These are phyloP conservation scores for Cyclopterus lumpus DNA, from an alignment of 2,797 vertebrate species.

Conservation along the genomic window DNA sequence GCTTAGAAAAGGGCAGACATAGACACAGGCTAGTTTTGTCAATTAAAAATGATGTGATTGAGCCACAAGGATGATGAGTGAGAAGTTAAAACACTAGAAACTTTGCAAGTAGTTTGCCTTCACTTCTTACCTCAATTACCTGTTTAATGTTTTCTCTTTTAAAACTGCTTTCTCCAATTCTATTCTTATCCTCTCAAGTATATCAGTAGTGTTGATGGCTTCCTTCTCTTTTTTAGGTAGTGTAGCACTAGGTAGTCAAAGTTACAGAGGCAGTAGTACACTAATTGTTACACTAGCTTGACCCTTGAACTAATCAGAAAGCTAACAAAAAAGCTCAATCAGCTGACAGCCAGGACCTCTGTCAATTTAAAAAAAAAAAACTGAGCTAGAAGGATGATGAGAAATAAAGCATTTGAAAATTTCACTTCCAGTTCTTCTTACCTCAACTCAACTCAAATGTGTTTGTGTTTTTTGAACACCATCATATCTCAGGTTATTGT, in stretches of 20 bases:
- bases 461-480: background rate
- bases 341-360: background rate
- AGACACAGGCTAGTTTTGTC: background rate
- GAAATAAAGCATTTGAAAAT: background rate
- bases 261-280: no score
- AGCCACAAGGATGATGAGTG: background rate
- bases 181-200: background rate
- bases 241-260: background rate
- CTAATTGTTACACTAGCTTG: background rate
- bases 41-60: background rate
- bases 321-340: background rate
- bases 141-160: background rate
- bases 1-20: background rate
- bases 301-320: background rate
- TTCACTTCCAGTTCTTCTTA: background rate
- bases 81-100: background rate
- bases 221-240: background rate
- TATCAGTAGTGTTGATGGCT: background rate
- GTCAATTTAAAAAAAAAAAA: background rate
- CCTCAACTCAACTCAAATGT: background rate
- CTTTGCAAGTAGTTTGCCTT: background rate
- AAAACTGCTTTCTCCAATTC: background rate
- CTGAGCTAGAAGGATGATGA: background rate
- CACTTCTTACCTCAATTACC: background rate
- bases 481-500: conserved; percentile 19